Percentiles rank a stretch among this genome's conserved stretches.
Evolutionary conservation across 2,888 invertebrate species (phyloP).

Genomic region (Thymelicus acteon): DNA sequence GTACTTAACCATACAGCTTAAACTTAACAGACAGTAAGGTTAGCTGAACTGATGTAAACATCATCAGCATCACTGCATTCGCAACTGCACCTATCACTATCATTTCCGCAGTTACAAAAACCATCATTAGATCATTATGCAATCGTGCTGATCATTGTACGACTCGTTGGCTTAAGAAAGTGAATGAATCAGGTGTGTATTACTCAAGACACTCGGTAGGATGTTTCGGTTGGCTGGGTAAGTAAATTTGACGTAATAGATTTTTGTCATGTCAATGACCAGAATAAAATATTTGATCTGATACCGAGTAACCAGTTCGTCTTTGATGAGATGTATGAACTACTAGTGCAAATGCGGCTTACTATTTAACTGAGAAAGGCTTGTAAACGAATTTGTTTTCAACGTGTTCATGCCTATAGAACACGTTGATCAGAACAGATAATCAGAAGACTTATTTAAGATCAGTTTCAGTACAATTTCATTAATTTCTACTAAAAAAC

Average conservation of each 20-base stretch:
- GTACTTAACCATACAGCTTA: too few relatives aligned
- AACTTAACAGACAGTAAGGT: too few relatives aligned
- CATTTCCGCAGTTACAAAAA: constrained; percentile 1
- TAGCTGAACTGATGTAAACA: too few relatives aligned
- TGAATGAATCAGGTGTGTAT: constrained; percentile 3
- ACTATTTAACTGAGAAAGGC: too few relatives aligned
- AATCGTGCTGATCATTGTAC: neutral
- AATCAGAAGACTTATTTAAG: too few relatives aligned
- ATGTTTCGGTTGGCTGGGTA: neutral
- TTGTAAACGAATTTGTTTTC: too few relatives aligned
- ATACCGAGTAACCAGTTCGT: neutral
- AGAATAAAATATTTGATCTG: constrained; percentile 9
- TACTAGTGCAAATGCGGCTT: neutral
- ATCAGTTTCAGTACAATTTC: too few relatives aligned
- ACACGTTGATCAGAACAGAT: too few relatives aligned
- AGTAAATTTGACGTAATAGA: constrained; percentile 18
- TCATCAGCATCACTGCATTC: neutral
- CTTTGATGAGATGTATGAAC: neutral
- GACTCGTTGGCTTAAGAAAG: constrained; percentile 5
- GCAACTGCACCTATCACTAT: neutral
- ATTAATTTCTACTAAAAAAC: too few relatives aligned
- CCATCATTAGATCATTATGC: neutral
- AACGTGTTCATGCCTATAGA: too few relatives aligned
- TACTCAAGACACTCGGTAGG: constrained; percentile 1
- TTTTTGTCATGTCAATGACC: constrained; percentile 11